These are phyloP conservation scores for Noctuana brunneofusca DNA, from an alignment of 2,888 invertebrate genomes.

Conservation along the genomic window DNA sequence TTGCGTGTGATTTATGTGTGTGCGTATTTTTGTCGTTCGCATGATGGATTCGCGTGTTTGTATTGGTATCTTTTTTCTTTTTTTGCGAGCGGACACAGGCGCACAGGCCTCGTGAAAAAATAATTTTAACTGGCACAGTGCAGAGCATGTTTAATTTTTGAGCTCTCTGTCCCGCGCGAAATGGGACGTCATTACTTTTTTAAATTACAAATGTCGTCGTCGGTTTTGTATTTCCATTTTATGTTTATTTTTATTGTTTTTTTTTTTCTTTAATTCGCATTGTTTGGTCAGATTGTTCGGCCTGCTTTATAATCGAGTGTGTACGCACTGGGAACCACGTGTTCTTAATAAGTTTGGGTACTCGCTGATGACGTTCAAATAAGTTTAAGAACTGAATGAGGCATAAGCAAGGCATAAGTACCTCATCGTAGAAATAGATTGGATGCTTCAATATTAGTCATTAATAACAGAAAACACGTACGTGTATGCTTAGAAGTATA, in stretches of 20 bases:
- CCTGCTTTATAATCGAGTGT: constrained; percentile 42
- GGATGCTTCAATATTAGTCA: too few species aligned
- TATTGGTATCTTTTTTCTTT: constrained; percentile 77
- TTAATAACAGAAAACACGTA: too few species aligned
- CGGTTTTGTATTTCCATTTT: constrained; percentile 57
- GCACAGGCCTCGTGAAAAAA: constrained; percentile 77
- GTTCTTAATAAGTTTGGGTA: background rate
- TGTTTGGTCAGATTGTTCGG: constrained; percentile 51
- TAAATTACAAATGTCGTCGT: constrained; percentile 77
- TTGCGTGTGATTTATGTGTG: constrained; percentile 52
- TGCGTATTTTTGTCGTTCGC: constrained; percentile 68
- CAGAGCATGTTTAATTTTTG: constrained; percentile 80
- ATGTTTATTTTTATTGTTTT: constrained; percentile 57
- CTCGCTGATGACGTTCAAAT: background rate
- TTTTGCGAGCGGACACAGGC: constrained; percentile 54
- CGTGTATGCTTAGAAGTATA: too few species aligned
- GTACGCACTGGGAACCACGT: constrained; percentile 13
- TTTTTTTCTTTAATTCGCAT: constrained; percentile 60
- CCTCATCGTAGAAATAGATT: too few species aligned
- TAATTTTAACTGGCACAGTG: constrained; percentile 81
- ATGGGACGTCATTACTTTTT: constrained; percentile 81
- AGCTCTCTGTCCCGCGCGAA: constrained; percentile 76
- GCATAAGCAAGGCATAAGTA: too few species aligned
- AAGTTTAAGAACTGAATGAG: too few species aligned
- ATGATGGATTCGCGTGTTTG: constrained; percentile 78